These are phyloP conservation scores for Aegypius monachus DNA, from an alignment of 2,113 vertebrate genomes.

Conservation along the genomic window DNA sequence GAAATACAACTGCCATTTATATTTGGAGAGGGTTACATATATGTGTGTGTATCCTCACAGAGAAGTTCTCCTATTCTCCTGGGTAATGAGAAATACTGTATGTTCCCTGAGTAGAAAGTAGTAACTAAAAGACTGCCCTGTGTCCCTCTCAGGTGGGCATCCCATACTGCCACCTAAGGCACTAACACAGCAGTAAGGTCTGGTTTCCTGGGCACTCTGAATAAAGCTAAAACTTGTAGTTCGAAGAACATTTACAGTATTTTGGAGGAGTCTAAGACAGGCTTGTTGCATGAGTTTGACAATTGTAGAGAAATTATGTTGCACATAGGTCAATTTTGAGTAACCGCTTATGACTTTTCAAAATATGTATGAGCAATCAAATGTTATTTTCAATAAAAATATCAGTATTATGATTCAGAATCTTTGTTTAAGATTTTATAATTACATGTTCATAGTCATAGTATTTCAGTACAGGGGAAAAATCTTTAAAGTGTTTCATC, in stretches of 20 bases:
- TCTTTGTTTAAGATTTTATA: conserved; percentile 3
- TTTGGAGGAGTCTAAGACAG: background rate
- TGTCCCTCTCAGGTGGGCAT: background rate
- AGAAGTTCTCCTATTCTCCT: background rate
- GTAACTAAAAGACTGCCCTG: background rate
- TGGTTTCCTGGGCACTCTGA: background rate
- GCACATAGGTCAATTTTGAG: background rate
- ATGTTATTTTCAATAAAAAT: conserved; percentile 13
- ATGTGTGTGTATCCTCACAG: background rate
- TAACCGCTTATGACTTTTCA: background rate
- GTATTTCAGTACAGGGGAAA: background rate
- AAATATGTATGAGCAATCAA: background rate
- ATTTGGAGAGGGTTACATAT: background rate
- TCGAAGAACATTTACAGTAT: background rate
- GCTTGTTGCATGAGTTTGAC: background rate
- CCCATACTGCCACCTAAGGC: background rate
- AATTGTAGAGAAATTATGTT: background rate
- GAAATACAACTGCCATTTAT: background rate
- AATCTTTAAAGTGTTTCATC: conserved; percentile 1
- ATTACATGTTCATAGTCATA: background rate
- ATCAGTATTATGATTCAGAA: background rate
- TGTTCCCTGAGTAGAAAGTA: background rate
- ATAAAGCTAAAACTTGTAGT: background rate
- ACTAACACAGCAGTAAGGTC: background rate
- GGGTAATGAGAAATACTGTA: background rate